Evolutionary conservation across 2,888 invertebrate species (phyloP).

Genomic region (Tryphoninae sp.): DNA sequence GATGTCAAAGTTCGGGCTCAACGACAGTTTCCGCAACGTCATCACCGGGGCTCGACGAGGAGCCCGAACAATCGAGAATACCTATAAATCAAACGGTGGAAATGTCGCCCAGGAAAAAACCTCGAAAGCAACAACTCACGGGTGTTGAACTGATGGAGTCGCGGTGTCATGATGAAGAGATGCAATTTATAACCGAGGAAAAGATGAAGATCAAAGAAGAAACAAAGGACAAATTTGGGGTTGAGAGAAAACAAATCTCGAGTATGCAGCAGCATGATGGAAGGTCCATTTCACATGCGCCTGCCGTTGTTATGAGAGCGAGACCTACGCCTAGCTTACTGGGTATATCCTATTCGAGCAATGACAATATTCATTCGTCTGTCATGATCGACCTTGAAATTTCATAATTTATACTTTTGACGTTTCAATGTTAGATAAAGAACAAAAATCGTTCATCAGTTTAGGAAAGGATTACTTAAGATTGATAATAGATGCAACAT

Average conservation of each 20-base stretch:
- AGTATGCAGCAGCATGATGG: slow-evolving; percentile 71
- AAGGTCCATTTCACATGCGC: slow-evolving; percentile 67
- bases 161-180: slow-evolving; percentile 81
- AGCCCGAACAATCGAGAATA: slow-evolving; percentile 82
- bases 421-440: too few species aligned
- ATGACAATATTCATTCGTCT: neutral
- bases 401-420: neutral
- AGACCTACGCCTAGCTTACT: slow-evolving; percentile 76
- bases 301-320: slow-evolving; percentile 70
- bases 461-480: slow-evolving; percentile 44
- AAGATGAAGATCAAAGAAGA: slow-evolving; percentile 81
- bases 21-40: slow-evolving; percentile 94
- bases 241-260: slow-evolving; percentile 71
- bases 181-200: slow-evolving; percentile 85
- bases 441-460: too few species aligned
- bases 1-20: slow-evolving; percentile 86
- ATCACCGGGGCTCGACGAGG: slow-evolving; percentile 88
- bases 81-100: slow-evolving; percentile 82
- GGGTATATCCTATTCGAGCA: slow-evolving; percentile 66
- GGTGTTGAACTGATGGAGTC: slow-evolving; percentile 78
- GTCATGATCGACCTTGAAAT: slow-evolving; percentile 16
- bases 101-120: slow-evolving; percentile 94
- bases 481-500: too few species aligned
- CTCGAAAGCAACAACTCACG: slow-evolving; percentile 91
- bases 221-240: slow-evolving; percentile 78